Evolutionary conservation across 2,113 vertebrate species (phyloP).

Genomic region (Aspidoscelis tigris): DNA sequence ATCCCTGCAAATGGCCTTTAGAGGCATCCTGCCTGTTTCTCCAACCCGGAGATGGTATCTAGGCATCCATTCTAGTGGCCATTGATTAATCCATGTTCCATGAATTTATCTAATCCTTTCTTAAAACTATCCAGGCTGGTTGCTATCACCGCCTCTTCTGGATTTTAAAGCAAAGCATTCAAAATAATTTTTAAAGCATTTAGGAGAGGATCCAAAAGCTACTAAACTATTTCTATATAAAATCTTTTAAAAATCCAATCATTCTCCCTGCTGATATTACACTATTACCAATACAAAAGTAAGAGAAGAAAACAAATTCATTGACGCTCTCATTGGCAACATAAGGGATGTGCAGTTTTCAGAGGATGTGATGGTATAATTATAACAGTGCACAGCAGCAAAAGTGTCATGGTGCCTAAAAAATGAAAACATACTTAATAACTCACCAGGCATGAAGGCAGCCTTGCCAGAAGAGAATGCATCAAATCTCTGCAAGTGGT

Average conservation of each 20-base stretch:
- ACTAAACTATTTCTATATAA: neutral
- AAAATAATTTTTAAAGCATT: neutral
- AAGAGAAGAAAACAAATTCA: conserved; percentile 13
- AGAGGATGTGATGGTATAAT: conserved; percentile 23
- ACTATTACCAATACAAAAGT: neutral
- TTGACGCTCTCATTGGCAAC: neutral
- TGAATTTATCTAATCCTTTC: too few relatives aligned
- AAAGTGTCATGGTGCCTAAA: neutral
- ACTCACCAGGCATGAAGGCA: conserved; percentile 57
- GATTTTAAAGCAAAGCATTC: neutral
- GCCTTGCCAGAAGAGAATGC: conserved; percentile 60
- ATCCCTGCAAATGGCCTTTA: too few relatives aligned
- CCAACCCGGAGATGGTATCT: too few relatives aligned
- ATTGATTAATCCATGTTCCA: too few relatives aligned
- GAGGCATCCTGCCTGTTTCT: too few relatives aligned
- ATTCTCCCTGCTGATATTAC: neutral
- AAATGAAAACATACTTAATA: conserved; percentile 43
- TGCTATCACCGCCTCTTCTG: too few relatives aligned
- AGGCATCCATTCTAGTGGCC: too few relatives aligned
- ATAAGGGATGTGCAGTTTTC: neutral
- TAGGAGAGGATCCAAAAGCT: neutral
- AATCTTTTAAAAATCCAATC: neutral
- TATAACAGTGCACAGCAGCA: conserved; percentile 1
- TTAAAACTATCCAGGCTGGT: too few relatives aligned
- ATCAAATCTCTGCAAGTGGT: conserved; percentile 69